Conservation (phyloP, 2,888 invertebrate species). For the Amphimallon solstitiale region DNA sequence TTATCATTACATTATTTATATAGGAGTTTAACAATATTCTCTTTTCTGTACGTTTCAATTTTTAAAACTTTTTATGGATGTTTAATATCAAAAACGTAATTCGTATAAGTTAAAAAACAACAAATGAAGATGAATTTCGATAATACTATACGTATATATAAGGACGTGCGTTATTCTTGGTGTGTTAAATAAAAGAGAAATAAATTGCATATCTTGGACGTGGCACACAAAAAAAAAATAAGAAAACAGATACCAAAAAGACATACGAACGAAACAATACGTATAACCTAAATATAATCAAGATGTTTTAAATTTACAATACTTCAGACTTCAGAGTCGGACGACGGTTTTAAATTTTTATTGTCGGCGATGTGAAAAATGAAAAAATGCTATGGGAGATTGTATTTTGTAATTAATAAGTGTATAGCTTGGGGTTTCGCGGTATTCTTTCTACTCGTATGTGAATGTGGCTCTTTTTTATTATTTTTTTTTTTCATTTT, state of each 20-base stretch:
- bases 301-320: constrained; percentile 40
- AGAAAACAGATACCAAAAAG: not conserved
- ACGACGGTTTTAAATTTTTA: constrained; percentile 23
- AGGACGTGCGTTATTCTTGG: constrained; percentile 14
- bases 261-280: constrained; percentile 23
- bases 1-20: too few species aligned
- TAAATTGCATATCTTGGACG: constrained; percentile 13
- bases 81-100: too few species aligned
- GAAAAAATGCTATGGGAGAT: constrained; percentile 37
- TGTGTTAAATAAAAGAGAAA: constrained; percentile 21
- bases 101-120: not conserved
- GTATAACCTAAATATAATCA: constrained; percentile 40
- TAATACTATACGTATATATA: constrained; percentile 6
- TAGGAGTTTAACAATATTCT: too few species aligned
- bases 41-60: too few species aligned
- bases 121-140: constrained; percentile 4
- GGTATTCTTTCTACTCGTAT: constrained; percentile 31
- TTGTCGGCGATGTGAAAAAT: constrained; percentile 30
- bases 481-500: constrained; percentile 26
- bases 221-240: not conserved
- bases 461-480: constrained; percentile 1
- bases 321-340: constrained; percentile 18
- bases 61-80: too few species aligned
- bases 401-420: constrained; percentile 42
- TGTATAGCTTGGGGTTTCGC: constrained; percentile 39